These are phyloP conservation scores for Piscicola geometra DNA, from an alignment of 2,888 invertebrate species.

Conservation along the genomic window DNA sequence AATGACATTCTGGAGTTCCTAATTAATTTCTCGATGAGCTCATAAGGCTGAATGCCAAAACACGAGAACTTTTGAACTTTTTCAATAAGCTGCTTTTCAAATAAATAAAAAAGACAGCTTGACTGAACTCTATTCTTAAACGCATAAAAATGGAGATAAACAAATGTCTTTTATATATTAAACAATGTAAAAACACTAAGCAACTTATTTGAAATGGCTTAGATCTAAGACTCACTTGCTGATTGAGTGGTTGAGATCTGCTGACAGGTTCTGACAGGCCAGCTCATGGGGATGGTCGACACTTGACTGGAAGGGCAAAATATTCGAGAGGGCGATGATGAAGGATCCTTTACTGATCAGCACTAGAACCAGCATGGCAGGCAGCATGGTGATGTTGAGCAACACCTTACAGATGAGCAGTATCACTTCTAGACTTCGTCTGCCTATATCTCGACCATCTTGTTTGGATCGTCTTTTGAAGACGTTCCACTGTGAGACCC, in stretches of 20 bases:
- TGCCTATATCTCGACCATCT: constrained; percentile 43
- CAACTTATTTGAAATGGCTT: not conserved
- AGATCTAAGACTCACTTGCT: not conserved
- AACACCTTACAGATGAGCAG: constrained; percentile 58
- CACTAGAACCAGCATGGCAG: constrained; percentile 67
- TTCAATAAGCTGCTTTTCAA: too few relatives aligned
- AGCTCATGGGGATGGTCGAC: too few relatives aligned
- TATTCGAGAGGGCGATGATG: constrained; percentile 34
- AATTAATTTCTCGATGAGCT: too few relatives aligned
- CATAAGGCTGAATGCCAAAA: too few relatives aligned
- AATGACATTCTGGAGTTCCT: too few relatives aligned
- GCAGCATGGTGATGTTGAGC: constrained; percentile 78
- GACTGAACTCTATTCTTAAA: too few relatives aligned
- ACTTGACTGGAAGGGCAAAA: constrained; percentile 15
- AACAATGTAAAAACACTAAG: not conserved
- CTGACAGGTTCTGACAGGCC: too few relatives aligned
- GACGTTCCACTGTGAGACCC: constrained; percentile 47
- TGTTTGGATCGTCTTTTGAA: constrained; percentile 49
- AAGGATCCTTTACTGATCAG: constrained; percentile 40
- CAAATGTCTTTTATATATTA: too few relatives aligned
- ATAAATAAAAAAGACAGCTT: too few relatives aligned
- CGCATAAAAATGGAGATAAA: too few relatives aligned
- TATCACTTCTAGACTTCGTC: constrained; percentile 41
- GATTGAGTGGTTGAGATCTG: too few relatives aligned
- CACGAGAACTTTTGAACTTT: too few relatives aligned